phyloP scores from a whole-genome alignment of 2,113 vertebrate genomes.

The Pavo muticus region DNA sequence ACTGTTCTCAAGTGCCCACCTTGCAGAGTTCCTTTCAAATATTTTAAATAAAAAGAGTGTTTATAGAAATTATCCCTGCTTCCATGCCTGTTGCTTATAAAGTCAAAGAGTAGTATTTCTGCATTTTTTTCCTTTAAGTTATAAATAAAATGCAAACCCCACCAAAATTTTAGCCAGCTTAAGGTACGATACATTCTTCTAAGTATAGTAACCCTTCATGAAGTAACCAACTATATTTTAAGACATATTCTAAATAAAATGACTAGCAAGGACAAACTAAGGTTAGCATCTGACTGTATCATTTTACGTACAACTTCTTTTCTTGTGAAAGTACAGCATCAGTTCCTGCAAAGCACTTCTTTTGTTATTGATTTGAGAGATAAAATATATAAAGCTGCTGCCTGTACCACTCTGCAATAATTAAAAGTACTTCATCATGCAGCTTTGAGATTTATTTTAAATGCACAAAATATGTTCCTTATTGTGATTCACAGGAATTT shows the following conservation, averaged over 20 bases:
- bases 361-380: conserved; percentile 66
- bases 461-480: conserved; percentile 64
- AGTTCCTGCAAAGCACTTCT: conserved; percentile 57
- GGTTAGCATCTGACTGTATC: neutral
- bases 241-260: conserved; percentile 7
- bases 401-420: conserved; percentile 70
- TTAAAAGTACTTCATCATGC: conserved; percentile 75
- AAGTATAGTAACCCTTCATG: neutral
- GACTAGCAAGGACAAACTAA: conserved; percentile 41
- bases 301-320: conserved; percentile 49
- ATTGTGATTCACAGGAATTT: conserved; percentile 73
- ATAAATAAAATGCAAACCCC: neutral
- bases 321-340: conserved; percentile 53
- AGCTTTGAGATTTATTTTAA: conserved; percentile 69
- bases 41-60: conserved; percentile 17
- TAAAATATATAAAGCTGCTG: conserved; percentile 72
- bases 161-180: neutral
- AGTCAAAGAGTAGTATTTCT: conserved; percentile 1
- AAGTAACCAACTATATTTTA: conserved; percentile 23
- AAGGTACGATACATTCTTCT: neutral
- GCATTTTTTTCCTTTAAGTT: neutral
- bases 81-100: neutral
- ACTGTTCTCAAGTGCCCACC: neutral
- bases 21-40: conserved; percentile 1
- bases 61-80: conserved; percentile 36